Evolutionary conservation across 2,888 invertebrate species (phyloP), one percentile per base, ranked within the genome.

Genomic region (Epinotia nisella): DNA sequence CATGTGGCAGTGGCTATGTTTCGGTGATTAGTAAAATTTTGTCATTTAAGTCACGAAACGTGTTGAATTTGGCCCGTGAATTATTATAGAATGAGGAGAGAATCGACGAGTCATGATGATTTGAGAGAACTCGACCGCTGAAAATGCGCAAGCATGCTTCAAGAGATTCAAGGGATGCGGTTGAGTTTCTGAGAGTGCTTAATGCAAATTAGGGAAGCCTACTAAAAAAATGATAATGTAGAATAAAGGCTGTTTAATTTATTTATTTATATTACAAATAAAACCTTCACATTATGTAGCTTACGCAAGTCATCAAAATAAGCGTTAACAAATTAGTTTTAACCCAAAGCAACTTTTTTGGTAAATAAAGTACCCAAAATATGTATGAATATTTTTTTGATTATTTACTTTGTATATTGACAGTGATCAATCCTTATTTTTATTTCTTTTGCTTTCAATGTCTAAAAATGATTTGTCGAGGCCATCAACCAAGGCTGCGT

Each of bases 141-240:
- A 61, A 67, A 72, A 72, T 71, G 56, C 67, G 71, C 60, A n/a
- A 17, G 41, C 67, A 61, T 35, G 71, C 11, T 21, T 53, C 51
- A 51, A 56, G 67, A 55, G 67, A 19, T 51, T 45, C n/a, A 29
- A 45, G 35, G 49, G 66, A 61, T 60, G 51, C 41, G 70, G 53
- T 5, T 9, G 55, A 49, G 61, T n/a, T 35, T 49, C 13, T 56
- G 19, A 72, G 60, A 61, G 67, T 29, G 19, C 67, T 67, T 61
- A 24, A 72, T 72, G 71, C 49, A 67, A 72, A 72, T 72, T 29
- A 72, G 19, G 58, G 64, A 3, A 53, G 53, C 7, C 4, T 29
- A 10, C 11, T n/a, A 49, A 45, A 49, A 24, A 51, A 24, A n/a
- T n/a, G n/a, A n/a, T n/a, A n/a, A n/a, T n/a, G n/a, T n/a, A n/a